Evolutionary conservation across 1,140 invertebrate genomes (phyloP).

Genomic region (Drosophila pandora): DNA sequence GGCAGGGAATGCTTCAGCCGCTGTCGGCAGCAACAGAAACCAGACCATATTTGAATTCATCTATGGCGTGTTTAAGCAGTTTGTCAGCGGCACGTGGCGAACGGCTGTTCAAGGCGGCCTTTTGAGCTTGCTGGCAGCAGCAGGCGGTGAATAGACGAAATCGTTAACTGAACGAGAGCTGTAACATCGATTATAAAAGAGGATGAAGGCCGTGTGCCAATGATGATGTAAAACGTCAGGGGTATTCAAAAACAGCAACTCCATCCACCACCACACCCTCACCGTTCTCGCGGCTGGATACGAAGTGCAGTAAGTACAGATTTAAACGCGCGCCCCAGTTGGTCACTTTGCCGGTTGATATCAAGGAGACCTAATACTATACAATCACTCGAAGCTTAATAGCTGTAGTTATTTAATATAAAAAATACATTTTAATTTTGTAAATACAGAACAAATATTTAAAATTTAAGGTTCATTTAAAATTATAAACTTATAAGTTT

Average conservation of each 20-base stretch:
- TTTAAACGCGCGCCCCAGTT: slow-evolving; percentile 64
- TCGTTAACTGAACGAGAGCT: slow-evolving; percentile 21
- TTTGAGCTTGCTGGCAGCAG: slow-evolving; percentile 74
- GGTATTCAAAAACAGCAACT: slow-evolving; percentile 42
- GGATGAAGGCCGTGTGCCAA: slow-evolving; percentile 44
- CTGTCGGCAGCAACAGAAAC: slow-evolving; percentile 19
- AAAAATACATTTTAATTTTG: background rate
- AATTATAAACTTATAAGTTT: too few species aligned
- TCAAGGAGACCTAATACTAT: background rate
- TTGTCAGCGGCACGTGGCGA: slow-evolving; percentile 76
- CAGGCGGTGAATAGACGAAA: slow-evolving; percentile 52
- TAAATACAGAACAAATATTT: background rate
- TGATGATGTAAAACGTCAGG: slow-evolving; percentile 60
- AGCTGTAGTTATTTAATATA: background rate
- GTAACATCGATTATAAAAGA: slow-evolving; percentile 21
- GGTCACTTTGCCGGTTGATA: slow-evolving; percentile 47
- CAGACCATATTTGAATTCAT: slow-evolving; percentile 69
- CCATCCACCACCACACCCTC: slow-evolving; percentile 42
- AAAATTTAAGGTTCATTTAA: background rate
- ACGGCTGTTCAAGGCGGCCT: slow-evolving; percentile 50
- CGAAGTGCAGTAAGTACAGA: slow-evolving; percentile 77
- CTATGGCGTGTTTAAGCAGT: slow-evolving; percentile 79
- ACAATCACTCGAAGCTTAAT: background rate
- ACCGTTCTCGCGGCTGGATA: slow-evolving; percentile 36
- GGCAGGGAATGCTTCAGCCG: slow-evolving; percentile 11